Conservation (phyloP, 2,113 vertebrate genomes). For the Tricholaema leucomelas region DNA sequence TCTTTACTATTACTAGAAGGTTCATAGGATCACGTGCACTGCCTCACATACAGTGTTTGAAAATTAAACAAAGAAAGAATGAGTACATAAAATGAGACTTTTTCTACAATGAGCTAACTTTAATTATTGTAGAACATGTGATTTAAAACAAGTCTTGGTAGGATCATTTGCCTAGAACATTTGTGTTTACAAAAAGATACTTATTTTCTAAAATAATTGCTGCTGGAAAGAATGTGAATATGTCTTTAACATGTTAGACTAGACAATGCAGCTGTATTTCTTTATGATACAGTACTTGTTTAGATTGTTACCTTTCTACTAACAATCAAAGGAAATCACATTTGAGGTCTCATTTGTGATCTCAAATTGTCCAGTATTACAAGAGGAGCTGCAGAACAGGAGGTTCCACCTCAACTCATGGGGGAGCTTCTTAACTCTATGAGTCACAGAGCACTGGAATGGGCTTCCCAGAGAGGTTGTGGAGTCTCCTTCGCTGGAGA, state of each 20-base stretch:
- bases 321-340: not conserved
- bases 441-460: too few relatives aligned
- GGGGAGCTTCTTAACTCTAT: too few relatives aligned
- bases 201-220: not conserved
- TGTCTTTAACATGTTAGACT: too few relatives aligned
- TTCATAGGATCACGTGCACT: not conserved
- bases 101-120: not conserved
- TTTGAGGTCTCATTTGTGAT: not conserved
- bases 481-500: too few relatives aligned
- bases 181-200: not conserved
- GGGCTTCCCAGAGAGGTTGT: too few relatives aligned
- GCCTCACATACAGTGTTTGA: not conserved
- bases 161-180: not conserved
- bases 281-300: not conserved
- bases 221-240: not conserved
- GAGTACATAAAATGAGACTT: not conserved
- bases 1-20: not conserved
- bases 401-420: too few relatives aligned
- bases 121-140: not conserved
- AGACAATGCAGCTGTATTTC: not conserved
- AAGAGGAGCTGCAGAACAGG: too few relatives aligned
- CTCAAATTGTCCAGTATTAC: not conserved
- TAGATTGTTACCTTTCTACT: not conserved
- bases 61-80: not conserved
- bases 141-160: not conserved